phyloP scores from a whole-genome alignment of 92 coral and sea anemone genomes.

The Chrysogorgia sp. region DNA sequence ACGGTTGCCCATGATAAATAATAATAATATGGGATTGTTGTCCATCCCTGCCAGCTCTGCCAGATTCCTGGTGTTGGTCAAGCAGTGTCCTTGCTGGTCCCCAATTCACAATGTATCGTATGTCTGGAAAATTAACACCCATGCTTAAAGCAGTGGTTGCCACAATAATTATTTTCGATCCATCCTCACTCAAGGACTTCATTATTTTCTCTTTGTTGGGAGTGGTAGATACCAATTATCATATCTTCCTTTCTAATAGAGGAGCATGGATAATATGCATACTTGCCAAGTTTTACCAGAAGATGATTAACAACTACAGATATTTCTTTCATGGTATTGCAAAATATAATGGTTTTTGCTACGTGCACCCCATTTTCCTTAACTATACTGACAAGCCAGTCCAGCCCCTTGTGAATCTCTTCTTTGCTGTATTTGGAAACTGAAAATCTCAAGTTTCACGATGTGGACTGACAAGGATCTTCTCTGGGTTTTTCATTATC shows the following conservation, averaged over 20 bases:
- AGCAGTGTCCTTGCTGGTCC: conserved; percentile 56
- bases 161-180: conserved; percentile 24
- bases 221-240: conserved; percentile 47
- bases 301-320: conserved; percentile 50
- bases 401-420: conserved; percentile 15
- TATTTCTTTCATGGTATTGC: conserved; percentile 57
- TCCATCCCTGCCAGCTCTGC: conserved; percentile 72
- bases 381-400: conserved; percentile 47
- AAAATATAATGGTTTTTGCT: conserved; percentile 61
- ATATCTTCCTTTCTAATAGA: conserved; percentile 8
- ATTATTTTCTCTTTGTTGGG: background rate
- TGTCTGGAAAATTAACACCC: conserved; percentile 61
- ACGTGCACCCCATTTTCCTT: conserved; percentile 20
- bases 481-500: conserved; percentile 7
- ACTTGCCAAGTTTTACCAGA: conserved; percentile 43
- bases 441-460: conserved; percentile 38
- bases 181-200: background rate
- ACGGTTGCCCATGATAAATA: conserved; percentile 63
- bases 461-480: conserved; percentile 49
- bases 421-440: conserved; percentile 45
- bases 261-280: conserved; percentile 32
- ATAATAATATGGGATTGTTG: conserved; percentile 51
- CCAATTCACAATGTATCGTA: conserved; percentile 53
- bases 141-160: conserved; percentile 58
- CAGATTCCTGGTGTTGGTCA: conserved; percentile 62